phyloP scores from a whole-genome alignment of 2,797 vertebrate species.

The Knipowitschia caucasica region DNA sequence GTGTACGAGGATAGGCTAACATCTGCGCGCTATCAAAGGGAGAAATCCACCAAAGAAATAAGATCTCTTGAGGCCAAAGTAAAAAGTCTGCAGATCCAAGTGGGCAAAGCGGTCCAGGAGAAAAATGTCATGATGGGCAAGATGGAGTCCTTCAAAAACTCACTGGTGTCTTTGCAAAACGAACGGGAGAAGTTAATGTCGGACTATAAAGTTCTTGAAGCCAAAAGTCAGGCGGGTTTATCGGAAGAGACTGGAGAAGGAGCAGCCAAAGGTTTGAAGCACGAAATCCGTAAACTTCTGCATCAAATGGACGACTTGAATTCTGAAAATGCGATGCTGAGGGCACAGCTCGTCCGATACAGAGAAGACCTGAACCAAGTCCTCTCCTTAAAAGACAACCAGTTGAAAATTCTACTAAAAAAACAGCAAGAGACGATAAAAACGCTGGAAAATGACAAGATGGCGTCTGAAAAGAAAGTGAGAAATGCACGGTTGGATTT shows the following conservation, averaged over 20 bases:
- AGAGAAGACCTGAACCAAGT: constrained; percentile 88
- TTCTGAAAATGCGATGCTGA: constrained; percentile 89
- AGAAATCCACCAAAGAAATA: constrained; percentile 64
- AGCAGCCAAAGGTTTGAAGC: constrained; percentile 76
- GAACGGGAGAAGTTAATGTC: constrained; percentile 79
- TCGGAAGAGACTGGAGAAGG: constrained; percentile 63
- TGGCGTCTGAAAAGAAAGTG: constrained; percentile 67
- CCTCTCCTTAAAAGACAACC: constrained; percentile 86
- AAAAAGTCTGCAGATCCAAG: constrained; percentile 67
- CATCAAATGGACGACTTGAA: constrained; percentile 87
- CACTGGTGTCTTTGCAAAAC: constrained; percentile 80
- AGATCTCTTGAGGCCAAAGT: constrained; percentile 68
- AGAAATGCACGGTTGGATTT: constrained; percentile 59
- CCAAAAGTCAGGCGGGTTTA: constrained; percentile 62
- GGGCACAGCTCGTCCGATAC: constrained; percentile 85
- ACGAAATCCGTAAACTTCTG: constrained; percentile 77
- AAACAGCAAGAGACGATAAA: constrained; percentile 84
- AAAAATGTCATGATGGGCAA: constrained; percentile 72
- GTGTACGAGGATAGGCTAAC: constrained; percentile 77
- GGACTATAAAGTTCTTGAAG: constrained; percentile 73
- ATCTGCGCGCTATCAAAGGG: constrained; percentile 65
- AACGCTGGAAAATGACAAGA: constrained; percentile 80
- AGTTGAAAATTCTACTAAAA: constrained; percentile 83
- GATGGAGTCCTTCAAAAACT: constrained; percentile 79
- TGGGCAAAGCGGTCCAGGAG: constrained; percentile 65